Base-by-base conservation (phyloP, 2,113 vertebrate species). In the Merops nubicus region DNA sequence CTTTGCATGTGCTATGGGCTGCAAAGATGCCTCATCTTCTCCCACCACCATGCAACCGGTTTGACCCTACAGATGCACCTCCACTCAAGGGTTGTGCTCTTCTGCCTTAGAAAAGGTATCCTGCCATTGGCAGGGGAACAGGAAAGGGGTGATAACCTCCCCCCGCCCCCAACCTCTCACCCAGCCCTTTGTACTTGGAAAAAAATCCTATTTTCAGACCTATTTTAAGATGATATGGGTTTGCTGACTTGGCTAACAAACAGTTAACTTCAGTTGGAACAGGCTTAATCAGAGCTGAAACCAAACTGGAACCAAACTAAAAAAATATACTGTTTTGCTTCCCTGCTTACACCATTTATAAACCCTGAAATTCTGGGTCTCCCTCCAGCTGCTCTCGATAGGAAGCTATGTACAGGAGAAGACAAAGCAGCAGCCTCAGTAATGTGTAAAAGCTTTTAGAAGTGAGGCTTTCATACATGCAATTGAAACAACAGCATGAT, bases 1-100 rank as follows among this genome's bases (percentile, higher is more conserved):
- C 10, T 15, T 7, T 47, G 72, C 22, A 43, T 0, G 0, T 20
- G 26, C 50, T 68, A 13, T 22, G 43, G 51, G 8, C 43, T 56
- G 36, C 53, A 65, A 74, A 78, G n/a, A 15, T 54, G 69, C 54
- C 20, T 33, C 10, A 9, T 65, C 16, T 23, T 60, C 48, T 85
- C 29, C 23, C 23, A 34, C 17, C 29, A 51, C 4, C 10, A 38
- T 4, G 10, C 31, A 40, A 40, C 34, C 33, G 42, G 12, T 11
- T 17, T 2, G 22, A 22, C 48, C 22, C 48, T 59, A n/a, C 18
- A 20, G 28, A 13, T 1, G 3, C 23, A 23, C 33, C 57, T 28
- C 5, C 8, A 15, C 16, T 12, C 67, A 33, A 33, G 25, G 59
- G 31, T 15, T 26, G 57, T 0, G 5, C 43, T 36, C 43, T 45